Evolutionary conservation across 1,140 invertebrate genomes (phyloP).

Genomic region (Mercenaria mercenaria): DNA sequence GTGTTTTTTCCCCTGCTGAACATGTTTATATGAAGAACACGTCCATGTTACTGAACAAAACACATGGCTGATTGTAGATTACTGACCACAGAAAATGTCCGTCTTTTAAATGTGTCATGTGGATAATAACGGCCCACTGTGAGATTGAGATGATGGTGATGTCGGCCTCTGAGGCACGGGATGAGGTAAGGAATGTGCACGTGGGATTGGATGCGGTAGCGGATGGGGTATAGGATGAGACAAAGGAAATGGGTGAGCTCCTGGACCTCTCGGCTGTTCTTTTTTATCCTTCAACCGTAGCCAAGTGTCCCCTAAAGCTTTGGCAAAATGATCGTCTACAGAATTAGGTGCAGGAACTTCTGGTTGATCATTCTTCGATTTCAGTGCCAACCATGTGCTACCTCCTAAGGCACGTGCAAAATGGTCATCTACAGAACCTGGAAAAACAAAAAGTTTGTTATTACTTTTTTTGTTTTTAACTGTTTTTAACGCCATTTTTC

Average conservation of each 20-base stretch:
- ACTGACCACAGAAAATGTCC: neutral
- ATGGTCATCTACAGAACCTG: constrained; percentile 85
- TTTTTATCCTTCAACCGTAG: constrained; percentile 89
- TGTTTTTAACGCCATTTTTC: too few species aligned
- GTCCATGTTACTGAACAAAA: too few species aligned
- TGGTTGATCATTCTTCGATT: constrained; percentile 79
- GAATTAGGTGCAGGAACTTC: constrained; percentile 80
- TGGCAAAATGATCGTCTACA: constrained; percentile 98
- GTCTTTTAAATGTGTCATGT: constrained; percentile 34
- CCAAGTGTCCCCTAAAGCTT: constrained; percentile 98
- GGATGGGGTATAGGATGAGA: constrained; percentile 48
- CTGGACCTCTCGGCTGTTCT: constrained; percentile 68
- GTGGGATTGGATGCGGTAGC: constrained; percentile 32
- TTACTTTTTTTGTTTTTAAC: too few species aligned
- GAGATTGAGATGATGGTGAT: constrained; percentile 45
- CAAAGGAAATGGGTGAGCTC: constrained; percentile 47
- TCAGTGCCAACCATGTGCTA: constrained; percentile 83
- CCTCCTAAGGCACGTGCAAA: constrained; percentile 84
- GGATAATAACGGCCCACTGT: constrained; percentile 37
- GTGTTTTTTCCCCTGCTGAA: too few species aligned
- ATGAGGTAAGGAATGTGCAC: constrained; percentile 49
- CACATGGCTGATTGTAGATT: neutral
- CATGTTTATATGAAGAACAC: too few species aligned
- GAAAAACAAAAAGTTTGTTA: constrained; percentile 75
- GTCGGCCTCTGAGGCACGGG: constrained; percentile 19